Evolutionary conservation across 1,140 invertebrate genomes (phyloP), one percentile per base, ranked within the genome.

Genomic region (Trichonephila clavipes): DNA sequence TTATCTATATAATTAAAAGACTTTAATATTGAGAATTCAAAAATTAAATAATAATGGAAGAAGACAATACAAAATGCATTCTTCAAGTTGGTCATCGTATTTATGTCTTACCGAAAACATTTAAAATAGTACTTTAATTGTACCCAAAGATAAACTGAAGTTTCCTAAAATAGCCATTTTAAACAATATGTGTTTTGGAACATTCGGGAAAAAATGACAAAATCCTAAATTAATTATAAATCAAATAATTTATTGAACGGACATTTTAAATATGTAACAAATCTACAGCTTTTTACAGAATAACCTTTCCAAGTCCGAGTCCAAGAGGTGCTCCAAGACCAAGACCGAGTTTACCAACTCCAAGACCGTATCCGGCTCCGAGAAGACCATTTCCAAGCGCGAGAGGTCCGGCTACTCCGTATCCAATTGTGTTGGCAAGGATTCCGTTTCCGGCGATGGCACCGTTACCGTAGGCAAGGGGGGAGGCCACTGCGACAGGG

Each of bases 301-400:
- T 44, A 82, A 0, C 77, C 19, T 82, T 82, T 81, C 72, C 72
- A 44, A 81, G 72, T 16, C 72, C 72, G 34, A 81, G 72, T 40
- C 72, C 72, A 8, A 81, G 3, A 12, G 64, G 64, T 21, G 18
- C 64, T 21, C 12, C 34, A 7, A 44, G 14, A 44, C 77, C 77
- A 4, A 77, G 66, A 4, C 24, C 24, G 77, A 82, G 34, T 0
- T 82, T 82, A 51, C 77, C 77, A 14, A 82, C 34, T 44, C 77
- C 77, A 21, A 82, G 77, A 44, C 77, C 77, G 3, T 19, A 14
- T 6, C 34, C 34, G 19, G 77, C 77, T 40, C 77, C 77, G 12
- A 82, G 77, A 1, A 82, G 77, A 40, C 34, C 77, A 7, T n/a
- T 24, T 69, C 66, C 66, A 24, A 10, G 4, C 28, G n/a, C 66